Evolutionary conservation across 1,140 invertebrate genomes (phyloP).

Genomic region (Ips nitidus): DNA sequence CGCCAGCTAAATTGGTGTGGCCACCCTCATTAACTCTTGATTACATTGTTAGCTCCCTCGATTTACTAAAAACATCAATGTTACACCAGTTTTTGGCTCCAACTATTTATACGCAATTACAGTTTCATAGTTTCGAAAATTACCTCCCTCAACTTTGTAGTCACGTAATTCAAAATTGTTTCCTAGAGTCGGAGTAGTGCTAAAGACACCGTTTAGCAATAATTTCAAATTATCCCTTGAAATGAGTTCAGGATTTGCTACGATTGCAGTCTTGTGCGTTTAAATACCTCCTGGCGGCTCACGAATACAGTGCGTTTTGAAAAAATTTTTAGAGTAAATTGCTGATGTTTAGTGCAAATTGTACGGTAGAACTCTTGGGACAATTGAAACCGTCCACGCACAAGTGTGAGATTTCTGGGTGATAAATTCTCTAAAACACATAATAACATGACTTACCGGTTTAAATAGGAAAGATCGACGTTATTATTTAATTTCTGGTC

Average conservation of each 20-base stretch:
- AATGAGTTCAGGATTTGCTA: not conserved
- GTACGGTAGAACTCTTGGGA: slow-evolving; percentile 16
- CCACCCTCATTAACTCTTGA: slow-evolving; percentile 39
- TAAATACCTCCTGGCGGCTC: slow-evolving; percentile 22
- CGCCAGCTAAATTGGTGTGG: slow-evolving; percentile 42
- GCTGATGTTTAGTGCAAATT: slow-evolving; percentile 20
- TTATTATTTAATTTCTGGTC: too few relatives aligned
- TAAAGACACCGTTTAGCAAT: slow-evolving; percentile 4
- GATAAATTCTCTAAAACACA: too few relatives aligned
- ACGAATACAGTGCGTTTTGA: slow-evolving; percentile 20
- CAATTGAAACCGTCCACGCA: slow-evolving; percentile 21
- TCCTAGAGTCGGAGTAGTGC: too few relatives aligned
- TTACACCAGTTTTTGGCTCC: slow-evolving; percentile 11
- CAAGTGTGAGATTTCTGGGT: not conserved
- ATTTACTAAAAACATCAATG: slow-evolving; percentile 5
- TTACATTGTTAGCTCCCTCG: slow-evolving; percentile 29
- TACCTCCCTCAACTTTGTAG: not conserved
- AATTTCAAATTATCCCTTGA: slow-evolving; percentile 10
- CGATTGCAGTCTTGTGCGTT: slow-evolving; percentile 19
- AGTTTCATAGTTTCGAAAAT: not conserved
- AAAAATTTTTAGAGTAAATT: slow-evolving; percentile 19
- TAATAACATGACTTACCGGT: too few relatives aligned
- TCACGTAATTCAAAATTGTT: too few relatives aligned
- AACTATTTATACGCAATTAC: not conserved
- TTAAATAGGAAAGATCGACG: too few relatives aligned